A percentile compares a stretch with the other conserved stretches of the same genome.
Evolutionary conservation across 2,888 invertebrate genomes (phyloP).

Genomic region (Callimorpha dominula): DNA sequence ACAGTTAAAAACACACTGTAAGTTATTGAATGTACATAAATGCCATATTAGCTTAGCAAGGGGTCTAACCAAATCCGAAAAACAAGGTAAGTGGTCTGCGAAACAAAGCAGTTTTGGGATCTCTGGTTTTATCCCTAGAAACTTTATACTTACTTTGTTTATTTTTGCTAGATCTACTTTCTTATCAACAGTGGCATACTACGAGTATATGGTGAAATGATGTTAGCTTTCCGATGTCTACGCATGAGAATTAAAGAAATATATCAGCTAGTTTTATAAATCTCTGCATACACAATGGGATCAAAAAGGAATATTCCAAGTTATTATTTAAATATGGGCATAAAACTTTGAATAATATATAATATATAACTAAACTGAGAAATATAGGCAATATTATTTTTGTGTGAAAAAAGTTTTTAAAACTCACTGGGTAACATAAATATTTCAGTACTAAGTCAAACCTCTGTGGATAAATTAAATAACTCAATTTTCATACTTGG

Average conservation of each 20-base stretch:
- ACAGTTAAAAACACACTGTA: no score
- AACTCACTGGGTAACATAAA: constrained; percentile 11
- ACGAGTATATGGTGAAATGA: background rate
- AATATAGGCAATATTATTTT: constrained; percentile 21
- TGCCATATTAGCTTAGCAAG: no score
- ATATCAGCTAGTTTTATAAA: background rate
- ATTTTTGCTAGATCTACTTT: no score
- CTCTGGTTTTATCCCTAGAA: background rate
- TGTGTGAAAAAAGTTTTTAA: constrained; percentile 14
- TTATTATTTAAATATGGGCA: constrained; percentile 38
- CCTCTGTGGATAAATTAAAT: constrained; percentile 2
- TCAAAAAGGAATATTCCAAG: constrained; percentile 27
- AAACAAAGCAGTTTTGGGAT: background rate
- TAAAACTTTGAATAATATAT: constrained; percentile 46
- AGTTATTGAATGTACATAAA: no score
- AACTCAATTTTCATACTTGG: background rate
- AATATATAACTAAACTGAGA: constrained; percentile 32
- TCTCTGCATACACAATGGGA: constrained; percentile 11
- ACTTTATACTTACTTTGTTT: no score
- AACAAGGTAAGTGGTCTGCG: background rate
- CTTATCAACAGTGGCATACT: no score
- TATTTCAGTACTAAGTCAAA: constrained; percentile 13
- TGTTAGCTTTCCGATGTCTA: background rate
- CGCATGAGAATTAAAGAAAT: background rate
- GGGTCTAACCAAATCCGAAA: no score